Percentiles rank a stretch among this genome's conserved stretches.
Evolutionary conservation across 2,797 vertebrate genomes (phyloP).

Genomic region (Tamandua tetradactyla): DNA sequence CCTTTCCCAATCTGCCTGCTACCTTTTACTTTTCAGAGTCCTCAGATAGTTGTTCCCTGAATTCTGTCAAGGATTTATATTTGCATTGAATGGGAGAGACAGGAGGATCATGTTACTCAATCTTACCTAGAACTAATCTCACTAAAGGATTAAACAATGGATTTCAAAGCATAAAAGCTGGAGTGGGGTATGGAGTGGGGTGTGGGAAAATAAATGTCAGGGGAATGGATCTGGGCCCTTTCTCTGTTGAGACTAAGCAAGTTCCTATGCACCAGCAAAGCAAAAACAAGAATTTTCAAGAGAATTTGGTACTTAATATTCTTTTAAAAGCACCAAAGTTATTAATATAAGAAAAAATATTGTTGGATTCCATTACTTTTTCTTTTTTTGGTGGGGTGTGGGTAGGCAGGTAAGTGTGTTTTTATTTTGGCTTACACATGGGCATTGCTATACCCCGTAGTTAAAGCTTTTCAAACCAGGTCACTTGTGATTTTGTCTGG

Average conservation of each 20-base stretch:
- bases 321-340: not conserved
- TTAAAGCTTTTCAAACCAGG: not conserved
- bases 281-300: not conserved
- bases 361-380: not conserved
- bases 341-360: not conserved
- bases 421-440: not conserved
- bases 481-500: not conserved
- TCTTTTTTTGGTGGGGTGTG: not conserved
- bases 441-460: not conserved
- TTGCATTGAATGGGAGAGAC: not conserved
- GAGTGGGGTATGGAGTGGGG: not conserved
- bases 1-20: not conserved
- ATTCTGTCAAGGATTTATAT: not conserved
- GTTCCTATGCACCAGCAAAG: not conserved
- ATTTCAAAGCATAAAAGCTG: not conserved
- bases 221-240: not conserved
- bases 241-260: not conserved
- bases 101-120: not conserved
- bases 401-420: not conserved
- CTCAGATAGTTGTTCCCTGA: not conserved
- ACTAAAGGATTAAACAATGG: not conserved
- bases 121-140: not conserved
- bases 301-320: not conserved
- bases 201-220: not conserved
- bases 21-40: not conserved